Evolutionary conservation across 64 coral and sea anemone genomes (phyloP), one percentile per base, ranked within the genome.

Genomic region (Porites lutea): DNA sequence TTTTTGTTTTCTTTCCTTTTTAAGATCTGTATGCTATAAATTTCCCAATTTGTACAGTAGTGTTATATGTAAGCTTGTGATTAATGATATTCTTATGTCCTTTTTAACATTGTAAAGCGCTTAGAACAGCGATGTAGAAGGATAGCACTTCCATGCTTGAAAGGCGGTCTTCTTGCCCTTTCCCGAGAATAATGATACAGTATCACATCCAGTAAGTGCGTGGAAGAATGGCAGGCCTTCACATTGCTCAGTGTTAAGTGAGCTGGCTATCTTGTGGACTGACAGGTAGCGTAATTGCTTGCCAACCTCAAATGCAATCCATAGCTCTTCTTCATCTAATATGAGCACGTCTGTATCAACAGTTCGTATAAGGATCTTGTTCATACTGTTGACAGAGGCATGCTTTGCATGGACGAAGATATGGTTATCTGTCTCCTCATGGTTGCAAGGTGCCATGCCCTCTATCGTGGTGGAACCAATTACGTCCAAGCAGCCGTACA

Each of bases 141-240:
- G 77, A 91, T 91, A 91, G 48, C 74, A 83, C 27, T 91, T 91
- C 89, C 66, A 83, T 57, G 77, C 78, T 73, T 82, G 78, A 91
- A 91, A 80, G 43, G 89, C 89, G 67, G 65, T 83, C 52, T 93
- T 93, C 61, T 93, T 93, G 59, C 92, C 66, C 23, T 58, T 88
- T 23, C 92, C 64, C 22, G 75, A 15, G 43, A 82, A 93, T 47
- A 45, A 92, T 6, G 55, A 88, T 21, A 88, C 86, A 14, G 86
- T 88, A 57, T 88, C 72, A 43, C 86, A 88, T 61, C 86, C 86
- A 18, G 89, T 91, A 18, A 91, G 65, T 13, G 89, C 79, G 71
- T 91, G 79, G 51, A 91, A 91, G 71, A 91, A 91, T 12, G 79
- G 89, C 23, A 91, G 78, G n/a, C 89, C 89, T 83, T 83, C 68